Conservation (phyloP, 2,888 invertebrate species). For the Pecten maximus region DNA sequence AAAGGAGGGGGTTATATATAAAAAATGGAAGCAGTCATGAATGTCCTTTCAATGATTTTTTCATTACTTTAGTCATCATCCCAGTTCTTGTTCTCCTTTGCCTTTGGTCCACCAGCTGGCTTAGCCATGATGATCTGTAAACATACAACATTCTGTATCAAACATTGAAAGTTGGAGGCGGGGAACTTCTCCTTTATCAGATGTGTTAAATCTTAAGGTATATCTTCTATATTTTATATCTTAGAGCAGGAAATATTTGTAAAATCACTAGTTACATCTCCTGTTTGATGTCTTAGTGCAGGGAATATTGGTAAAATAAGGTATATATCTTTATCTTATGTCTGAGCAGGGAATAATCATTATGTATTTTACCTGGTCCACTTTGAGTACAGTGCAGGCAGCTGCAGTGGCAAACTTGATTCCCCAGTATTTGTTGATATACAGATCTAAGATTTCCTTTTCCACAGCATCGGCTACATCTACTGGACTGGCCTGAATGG, state of each 20-base stretch:
- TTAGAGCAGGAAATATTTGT: too few relatives aligned
- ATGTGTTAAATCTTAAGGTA: too few relatives aligned
- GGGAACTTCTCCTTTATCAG: too few relatives aligned
- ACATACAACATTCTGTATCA: too few relatives aligned
- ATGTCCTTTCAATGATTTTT: background rate
- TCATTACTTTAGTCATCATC: constrained; percentile 81
- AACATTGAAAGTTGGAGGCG: too few relatives aligned
- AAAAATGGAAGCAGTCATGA: constrained; percentile 9
- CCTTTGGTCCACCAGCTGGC: constrained; percentile 96
- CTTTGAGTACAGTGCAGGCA: constrained; percentile 94
- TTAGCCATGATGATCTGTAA: constrained; percentile 96
- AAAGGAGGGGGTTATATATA: background rate
- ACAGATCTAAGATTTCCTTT: constrained; percentile 89
- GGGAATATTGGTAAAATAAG: too few relatives aligned
- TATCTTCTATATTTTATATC: too few relatives aligned
- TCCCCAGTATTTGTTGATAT: constrained; percentile 94
- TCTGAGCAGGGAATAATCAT: too few relatives aligned
- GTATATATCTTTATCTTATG: too few relatives aligned
- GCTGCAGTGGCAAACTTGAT: constrained; percentile 97
- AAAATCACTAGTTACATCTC: too few relatives aligned
- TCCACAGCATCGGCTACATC: constrained; percentile 90
- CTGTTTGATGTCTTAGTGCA: too few relatives aligned
- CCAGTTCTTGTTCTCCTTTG: constrained; percentile 82
- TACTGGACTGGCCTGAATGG: constrained; percentile 85
- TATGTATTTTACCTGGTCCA: constrained; percentile 91